phyloP scores from a whole-genome alignment of 2,113 vertebrate species.

The Narcine bancroftii region DNA sequence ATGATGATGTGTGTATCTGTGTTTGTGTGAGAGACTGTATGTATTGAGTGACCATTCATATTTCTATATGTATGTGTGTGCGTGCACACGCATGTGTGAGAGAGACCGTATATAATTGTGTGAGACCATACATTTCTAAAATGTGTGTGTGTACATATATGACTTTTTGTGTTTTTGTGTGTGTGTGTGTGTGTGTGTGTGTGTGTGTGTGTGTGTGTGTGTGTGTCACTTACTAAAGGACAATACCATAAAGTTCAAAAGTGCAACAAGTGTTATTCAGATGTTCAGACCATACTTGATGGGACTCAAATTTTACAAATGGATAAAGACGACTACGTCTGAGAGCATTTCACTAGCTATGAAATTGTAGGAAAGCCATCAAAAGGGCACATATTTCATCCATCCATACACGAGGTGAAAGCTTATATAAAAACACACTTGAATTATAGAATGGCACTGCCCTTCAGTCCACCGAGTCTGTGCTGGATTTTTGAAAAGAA shows the following conservation, averaged over 20 bases:
- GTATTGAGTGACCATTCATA: no score
- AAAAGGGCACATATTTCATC: background rate
- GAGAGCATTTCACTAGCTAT: background rate
- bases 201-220: no score
- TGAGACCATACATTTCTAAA: no score
- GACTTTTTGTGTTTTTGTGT: no score
- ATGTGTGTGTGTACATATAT: no score
- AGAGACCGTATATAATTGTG: no score
- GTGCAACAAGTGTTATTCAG: background rate
- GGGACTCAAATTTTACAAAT: background rate
- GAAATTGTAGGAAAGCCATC: background rate
- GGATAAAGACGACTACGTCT: background rate
- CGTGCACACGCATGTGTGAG: no score
- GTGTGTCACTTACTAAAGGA: background rate
- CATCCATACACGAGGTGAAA: background rate
- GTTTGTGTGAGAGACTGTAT: no score
- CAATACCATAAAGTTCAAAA: background rate
- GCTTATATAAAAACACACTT: background rate
- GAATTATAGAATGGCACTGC: background rate
- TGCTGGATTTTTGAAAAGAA: background rate
- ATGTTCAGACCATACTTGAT: background rate
- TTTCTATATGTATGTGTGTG: no score
- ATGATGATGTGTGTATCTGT: no score
- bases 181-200: no score
- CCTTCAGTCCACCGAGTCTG: background rate